Evolutionary conservation across 2,888 invertebrate species (phyloP).

Genomic region (Drosophila algonquin): DNA sequence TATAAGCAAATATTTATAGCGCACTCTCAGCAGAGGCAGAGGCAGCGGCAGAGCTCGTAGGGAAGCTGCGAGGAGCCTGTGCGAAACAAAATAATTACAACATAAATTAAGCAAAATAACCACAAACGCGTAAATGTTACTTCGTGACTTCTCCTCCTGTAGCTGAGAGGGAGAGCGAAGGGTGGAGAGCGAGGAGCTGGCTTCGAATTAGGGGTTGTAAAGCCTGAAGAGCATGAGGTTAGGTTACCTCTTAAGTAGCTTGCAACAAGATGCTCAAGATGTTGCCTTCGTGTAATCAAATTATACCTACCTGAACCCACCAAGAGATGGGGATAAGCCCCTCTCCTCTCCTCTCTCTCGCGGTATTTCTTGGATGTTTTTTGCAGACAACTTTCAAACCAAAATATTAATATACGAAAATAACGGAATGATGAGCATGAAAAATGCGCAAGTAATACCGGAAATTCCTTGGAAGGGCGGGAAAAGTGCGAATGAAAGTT

Average conservation of each 20-base stretch:
- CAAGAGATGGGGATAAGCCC: background rate
- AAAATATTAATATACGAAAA: constrained; percentile 7
- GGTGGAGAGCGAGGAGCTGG: background rate
- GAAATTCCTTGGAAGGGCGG: constrained; percentile 3
- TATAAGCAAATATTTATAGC: constrained; percentile 69
- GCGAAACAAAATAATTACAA: constrained; percentile 68
- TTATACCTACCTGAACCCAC: background rate
- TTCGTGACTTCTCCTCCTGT: constrained; percentile 55
- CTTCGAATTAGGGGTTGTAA: background rate
- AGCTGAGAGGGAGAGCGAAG: background rate
- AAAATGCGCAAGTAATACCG: constrained; percentile 15
- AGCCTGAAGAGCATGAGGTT: constrained; percentile 24
- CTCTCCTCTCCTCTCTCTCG: too few species aligned
- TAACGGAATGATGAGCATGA: constrained; percentile 9
- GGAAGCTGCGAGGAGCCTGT: background rate
- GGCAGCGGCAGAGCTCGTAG: background rate
- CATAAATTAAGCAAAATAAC: constrained; percentile 72
- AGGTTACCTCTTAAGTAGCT: constrained; percentile 10
- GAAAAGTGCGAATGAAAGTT: background rate
- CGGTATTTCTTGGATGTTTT: background rate
- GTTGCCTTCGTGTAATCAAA: constrained; percentile 9
- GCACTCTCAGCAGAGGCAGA: constrained; percentile 15
- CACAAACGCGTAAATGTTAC: constrained; percentile 65
- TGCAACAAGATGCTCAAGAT: background rate
- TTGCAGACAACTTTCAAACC: background rate